A percentile compares a stretch with the other conserved stretches of the same genome.
These are phyloP conservation scores for Melipona quadrifasciata DNA, from an alignment of 1,140 invertebrate species.

Conservation along the genomic window DNA sequence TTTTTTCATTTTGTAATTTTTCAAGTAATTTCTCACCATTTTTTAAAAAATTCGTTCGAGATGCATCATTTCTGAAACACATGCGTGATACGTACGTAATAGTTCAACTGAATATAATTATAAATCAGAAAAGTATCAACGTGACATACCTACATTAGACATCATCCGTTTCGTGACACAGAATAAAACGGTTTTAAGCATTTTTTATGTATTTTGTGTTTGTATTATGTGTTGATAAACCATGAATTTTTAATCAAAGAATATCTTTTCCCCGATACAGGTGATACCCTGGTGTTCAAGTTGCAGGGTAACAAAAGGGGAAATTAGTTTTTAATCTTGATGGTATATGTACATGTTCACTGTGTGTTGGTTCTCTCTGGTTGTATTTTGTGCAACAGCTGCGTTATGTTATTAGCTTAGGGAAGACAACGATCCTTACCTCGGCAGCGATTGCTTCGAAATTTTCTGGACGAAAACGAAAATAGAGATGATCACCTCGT, in stretches of 20 bases:
- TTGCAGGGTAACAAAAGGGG: background rate
- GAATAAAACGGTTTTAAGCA: background rate
- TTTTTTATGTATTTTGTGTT: background rate
- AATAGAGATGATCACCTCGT: conserved; percentile 54
- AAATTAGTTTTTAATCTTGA: background rate
- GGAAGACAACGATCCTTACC: conserved; percentile 34
- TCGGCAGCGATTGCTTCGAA: background rate
- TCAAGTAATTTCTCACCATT: background rate
- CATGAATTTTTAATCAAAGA: background rate
- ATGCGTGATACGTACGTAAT: background rate
- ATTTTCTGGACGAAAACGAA: conserved; percentile 48
- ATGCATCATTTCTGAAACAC: background rate
- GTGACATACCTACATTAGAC: background rate
- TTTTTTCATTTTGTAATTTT: background rate
- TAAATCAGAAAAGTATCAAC: background rate
- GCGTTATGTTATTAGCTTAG: background rate
- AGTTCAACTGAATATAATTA: background rate
- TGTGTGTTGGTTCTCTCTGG: background rate
- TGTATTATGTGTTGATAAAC: background rate
- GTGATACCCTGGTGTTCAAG: background rate
- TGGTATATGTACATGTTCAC: too few species aligned
- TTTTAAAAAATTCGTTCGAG: background rate
- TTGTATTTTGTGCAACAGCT: background rate
- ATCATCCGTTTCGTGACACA: background rate
- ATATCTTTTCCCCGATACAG: background rate